Evolutionary conservation across 2,888 invertebrate genomes (phyloP), one percentile per base, ranked within the genome.

Genomic region (Sepioteuthis lessoniana): DNA sequence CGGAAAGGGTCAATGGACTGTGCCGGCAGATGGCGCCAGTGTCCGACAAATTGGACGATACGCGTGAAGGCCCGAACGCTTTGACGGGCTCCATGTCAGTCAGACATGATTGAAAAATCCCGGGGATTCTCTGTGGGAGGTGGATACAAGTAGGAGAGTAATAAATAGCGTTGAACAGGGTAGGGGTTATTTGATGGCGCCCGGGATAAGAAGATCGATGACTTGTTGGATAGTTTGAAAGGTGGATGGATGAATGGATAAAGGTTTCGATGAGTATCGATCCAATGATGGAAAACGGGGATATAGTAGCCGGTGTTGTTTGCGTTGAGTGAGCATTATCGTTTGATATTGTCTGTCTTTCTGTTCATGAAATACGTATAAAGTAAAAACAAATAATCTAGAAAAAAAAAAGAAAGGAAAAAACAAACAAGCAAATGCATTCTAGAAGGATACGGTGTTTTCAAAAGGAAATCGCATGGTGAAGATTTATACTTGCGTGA

Each of bases 1-100:
- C 76, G 76, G 76, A 76, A 76, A 76, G 76, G n/a, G 76, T 35
- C 76, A 76, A 76, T 76, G 76, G 76, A 76, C 76, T 76, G 35
- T 76, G 76, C 76, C 76, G 76, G n/a, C n/a, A 76, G 76, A 76
- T 76, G 76, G 76, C 76, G 76, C 76, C 76, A 76, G 16, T 16
- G 76, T 35, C 76, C n/a, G 76, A n/a, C n/a, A 76, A 76, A 35
- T n/a, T 76, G 76, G 16, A 8, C 76, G 76, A 76, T 35, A 76
- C 76, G 76, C 76, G 76, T 19, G 76, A 76, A n/a, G 10, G 76
- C n/a, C 76, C 76, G 76, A 76, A 76, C n/a, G 76, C 76, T n/a
- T 76, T 76, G 35, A n/a, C n/a, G n/a, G 76, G n/a, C n/a, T 35
- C 76, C 76, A 76, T 76, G 76, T 76, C 76, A 76, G 76, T 76